Base-by-base conservation (phyloP, 1,140 invertebrate genomes). In the Drosophila navojoa region DNA sequence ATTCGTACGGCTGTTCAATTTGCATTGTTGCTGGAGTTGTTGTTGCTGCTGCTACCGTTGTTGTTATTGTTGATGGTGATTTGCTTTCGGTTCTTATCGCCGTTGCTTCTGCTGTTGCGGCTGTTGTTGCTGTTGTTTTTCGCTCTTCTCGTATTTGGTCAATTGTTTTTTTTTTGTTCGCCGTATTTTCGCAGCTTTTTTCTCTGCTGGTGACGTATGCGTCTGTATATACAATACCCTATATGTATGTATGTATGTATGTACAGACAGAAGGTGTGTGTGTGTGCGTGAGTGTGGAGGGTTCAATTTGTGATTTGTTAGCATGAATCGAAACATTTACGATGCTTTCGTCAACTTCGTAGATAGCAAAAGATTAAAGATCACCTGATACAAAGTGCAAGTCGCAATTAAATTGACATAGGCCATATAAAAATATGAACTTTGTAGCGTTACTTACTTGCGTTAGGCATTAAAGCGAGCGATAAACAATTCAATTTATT, bases 81-180 rank as follows among this genome's bases (percentile, higher is more conserved):
- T 27, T 76, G 45, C 44, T 67, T 61, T 38, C 35, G 52, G 55
- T 61, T 79, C 76, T 79, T 82, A 82, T 79, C 76, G 47, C 45
- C 19, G 7, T 44, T 55, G 35, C 53, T 35, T 32, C 40, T 9
- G 1, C 35, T 11, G 11, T 38, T 47, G 32, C 40, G 3, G 11
- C 4, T 11, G 10, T 38, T 38, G 10, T 11, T 50, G 25, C 47
- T 61, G 27, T 57, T 64, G 25, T 47, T 47, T 19, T 16, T 64
- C 25, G 19, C 32, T 10, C 32, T 66, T 61, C 50, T 40, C 63
- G 60, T 60, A 47, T 76, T 71, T 71, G 55, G 50, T 22, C 61
- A 71, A 59, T 70, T 74, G 71, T 50, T 66, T 22, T 50, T 63
- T 69, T 66, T 44, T 66, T 29, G 40, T 40, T 45, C 15, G 9